These are phyloP conservation scores for Pluvianellus socialis DNA, from an alignment of 2,113 vertebrate genomes.

Conservation along the genomic window DNA sequence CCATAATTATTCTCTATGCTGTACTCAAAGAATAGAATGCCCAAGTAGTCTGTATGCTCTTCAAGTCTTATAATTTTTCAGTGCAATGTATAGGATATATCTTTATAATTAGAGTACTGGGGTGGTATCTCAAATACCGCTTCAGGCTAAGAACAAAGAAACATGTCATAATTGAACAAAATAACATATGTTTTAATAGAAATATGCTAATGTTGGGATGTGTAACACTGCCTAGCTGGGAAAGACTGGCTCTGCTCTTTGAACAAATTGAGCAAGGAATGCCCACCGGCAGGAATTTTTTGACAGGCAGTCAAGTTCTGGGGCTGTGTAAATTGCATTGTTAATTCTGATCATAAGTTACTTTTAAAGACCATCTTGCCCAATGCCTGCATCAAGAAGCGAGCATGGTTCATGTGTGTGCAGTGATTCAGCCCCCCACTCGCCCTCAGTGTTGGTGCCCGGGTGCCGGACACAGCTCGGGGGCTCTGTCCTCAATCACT, in stretches of 20 bases:
- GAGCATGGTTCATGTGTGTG: neutral
- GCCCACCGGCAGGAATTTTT: neutral
- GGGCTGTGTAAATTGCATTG: neutral
- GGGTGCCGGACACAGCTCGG: neutral
- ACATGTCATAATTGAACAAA: constrained; percentile 17
- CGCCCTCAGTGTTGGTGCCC: accelerated
- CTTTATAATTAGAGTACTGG: constrained; percentile 18
- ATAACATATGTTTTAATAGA: constrained; percentile 19
- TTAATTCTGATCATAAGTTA: neutral
- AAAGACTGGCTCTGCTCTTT: neutral
- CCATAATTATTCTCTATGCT: constrained; percentile 59
- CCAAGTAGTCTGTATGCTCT: neutral
- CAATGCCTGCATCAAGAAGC: neutral
- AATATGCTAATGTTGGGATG: neutral
- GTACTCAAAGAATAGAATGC: constrained; percentile 53
- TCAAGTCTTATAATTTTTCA: neutral
- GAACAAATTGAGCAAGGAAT: neutral
- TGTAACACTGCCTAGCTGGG: neutral
- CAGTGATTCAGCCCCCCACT: neutral
- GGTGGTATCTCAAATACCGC: neutral
- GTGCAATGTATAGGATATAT: neutral
- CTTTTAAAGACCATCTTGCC: neutral
- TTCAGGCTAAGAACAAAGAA: neutral
- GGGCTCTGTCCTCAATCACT: accelerated
- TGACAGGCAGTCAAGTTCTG: neutral